Evolutionary conservation across 2,797 vertebrate genomes (phyloP), one percentile per base, ranked within the genome.

Genomic region (Lepidocolaptes lacrymiger): DNA sequence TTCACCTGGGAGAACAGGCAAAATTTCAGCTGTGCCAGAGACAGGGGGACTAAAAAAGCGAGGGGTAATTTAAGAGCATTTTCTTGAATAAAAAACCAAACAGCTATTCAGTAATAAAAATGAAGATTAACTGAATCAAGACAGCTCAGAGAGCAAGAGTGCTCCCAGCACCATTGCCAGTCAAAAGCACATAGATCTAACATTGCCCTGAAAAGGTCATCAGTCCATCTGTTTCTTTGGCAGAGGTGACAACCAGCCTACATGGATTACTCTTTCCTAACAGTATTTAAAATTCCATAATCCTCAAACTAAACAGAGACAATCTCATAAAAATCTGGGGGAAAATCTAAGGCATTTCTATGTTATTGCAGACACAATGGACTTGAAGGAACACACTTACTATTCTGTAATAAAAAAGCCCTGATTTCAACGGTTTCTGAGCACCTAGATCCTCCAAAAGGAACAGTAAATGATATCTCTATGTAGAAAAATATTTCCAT

Each of bases 141-240:
- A 74, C 30, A 88, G 36, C 37, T 91, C 56, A 10, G 12, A 94
- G 56, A 81, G n/a, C n/a, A 84, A 77, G n/a, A 91, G 34, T 36
- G 41, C 26, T 90, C 23, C 61, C 43, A 76, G 84, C 67, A 91
- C n/a, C 63, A n/a, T 4, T 82, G 69, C 66, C 69, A 88, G 51
- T 69, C 82, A 89, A 69, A 96, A 94, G 72, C 87, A 84, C 87
- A 88, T 26, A 69, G 79, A 81, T 84, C 51, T 81, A 93, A 91
- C 55, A 46, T 6, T 78, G 68, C 69, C 76, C 79, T 88, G 89
- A 44, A 95, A 96, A 93, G 95, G 92, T 94, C 95, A 93, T 66
- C 58, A 8, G 82, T 84, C 93, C 92, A 96, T 96, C 92, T 96
- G 95, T 76, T 95, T 76, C 82, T 76, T 74, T 93, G 93, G 94